Conservation (phyloP, 2,888 invertebrate genomes). For the Cataglyphis livida region DNA sequence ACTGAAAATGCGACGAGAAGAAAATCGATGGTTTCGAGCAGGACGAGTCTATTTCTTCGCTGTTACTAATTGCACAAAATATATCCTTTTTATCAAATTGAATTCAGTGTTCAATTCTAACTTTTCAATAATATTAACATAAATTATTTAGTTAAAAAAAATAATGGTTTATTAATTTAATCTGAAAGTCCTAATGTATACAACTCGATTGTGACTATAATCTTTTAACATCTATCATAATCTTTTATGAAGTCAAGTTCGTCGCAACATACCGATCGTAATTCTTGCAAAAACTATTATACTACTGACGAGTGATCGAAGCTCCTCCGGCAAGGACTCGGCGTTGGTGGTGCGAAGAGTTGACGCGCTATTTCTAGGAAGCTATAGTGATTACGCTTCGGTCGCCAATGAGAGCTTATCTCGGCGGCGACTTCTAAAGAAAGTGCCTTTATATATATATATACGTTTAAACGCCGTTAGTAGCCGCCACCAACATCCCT, state of each 20-base stretch:
- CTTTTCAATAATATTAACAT: neutral
- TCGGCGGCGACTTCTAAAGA: slow-evolving; percentile 63
- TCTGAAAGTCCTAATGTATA: neutral
- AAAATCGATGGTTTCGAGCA: slow-evolving; percentile 25
- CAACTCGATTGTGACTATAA: neutral
- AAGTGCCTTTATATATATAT: slow-evolving; percentile 50
- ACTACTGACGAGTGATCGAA: slow-evolving; percentile 37
- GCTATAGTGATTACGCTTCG: slow-evolving; percentile 74
- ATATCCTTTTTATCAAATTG: neutral
- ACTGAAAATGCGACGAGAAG: slow-evolving; percentile 11
- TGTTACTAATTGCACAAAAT: neutral
- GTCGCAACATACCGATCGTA: neutral
- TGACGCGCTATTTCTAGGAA: slow-evolving; percentile 72
- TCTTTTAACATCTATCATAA: neutral
- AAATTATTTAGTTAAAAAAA: neutral
- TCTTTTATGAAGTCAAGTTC: neutral
- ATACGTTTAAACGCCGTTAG: slow-evolving; percentile 61
- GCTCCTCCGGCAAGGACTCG: slow-evolving; percentile 62
- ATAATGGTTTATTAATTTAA: neutral
- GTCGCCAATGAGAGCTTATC: slow-evolving; percentile 74
- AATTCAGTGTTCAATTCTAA: neutral
- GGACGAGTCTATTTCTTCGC: neutral
- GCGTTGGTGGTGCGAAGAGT: slow-evolving; percentile 54
- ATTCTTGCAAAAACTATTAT: slow-evolving; percentile 23
- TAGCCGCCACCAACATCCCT: slow-evolving; percentile 25